phyloP scores from a whole-genome alignment of 2,888 invertebrate genomes.

The Papilio elwesi region DNA sequence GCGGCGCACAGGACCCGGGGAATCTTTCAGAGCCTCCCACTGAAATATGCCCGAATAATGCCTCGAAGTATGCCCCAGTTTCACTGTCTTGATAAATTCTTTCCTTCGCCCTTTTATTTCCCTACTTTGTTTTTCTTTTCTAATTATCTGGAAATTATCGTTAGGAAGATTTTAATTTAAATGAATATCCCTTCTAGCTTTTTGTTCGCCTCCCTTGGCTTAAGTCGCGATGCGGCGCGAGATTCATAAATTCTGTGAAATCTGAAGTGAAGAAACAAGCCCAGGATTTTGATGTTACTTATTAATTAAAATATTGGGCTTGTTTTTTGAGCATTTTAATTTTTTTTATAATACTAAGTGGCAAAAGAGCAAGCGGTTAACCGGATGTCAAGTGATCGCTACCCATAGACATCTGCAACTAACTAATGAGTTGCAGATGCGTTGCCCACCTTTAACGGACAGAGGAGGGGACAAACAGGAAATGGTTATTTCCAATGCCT shows the following conservation, averaged over 20 bases:
- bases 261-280: no score
- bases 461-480: no score
- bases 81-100: constrained; percentile 26
- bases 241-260: background rate
- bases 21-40: constrained; percentile 34
- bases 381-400: no score
- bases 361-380: no score
- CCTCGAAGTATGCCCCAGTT: constrained; percentile 14
- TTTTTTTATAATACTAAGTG: no score
- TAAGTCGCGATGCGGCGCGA: background rate
- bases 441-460: no score
- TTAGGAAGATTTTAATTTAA: constrained; percentile 17
- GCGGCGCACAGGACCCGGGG: constrained; percentile 22
- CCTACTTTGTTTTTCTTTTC: constrained; percentile 18
- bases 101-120: constrained; percentile 12
- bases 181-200: constrained; percentile 10
- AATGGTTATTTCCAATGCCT: no score
- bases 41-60: constrained; percentile 35
- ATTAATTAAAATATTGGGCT: no score
- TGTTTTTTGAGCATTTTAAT: no score
- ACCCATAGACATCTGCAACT: no score
- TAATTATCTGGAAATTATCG: constrained; percentile 13
- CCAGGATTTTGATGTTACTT: no score
- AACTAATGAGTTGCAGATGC: no score
- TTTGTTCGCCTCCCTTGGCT: background rate